Percentiles rank a stretch among this genome's conserved stretches.
These are phyloP conservation scores for Oncorhynchus nerka DNA, from an alignment of 2,113 vertebrate genomes.

Conservation along the genomic window DNA sequence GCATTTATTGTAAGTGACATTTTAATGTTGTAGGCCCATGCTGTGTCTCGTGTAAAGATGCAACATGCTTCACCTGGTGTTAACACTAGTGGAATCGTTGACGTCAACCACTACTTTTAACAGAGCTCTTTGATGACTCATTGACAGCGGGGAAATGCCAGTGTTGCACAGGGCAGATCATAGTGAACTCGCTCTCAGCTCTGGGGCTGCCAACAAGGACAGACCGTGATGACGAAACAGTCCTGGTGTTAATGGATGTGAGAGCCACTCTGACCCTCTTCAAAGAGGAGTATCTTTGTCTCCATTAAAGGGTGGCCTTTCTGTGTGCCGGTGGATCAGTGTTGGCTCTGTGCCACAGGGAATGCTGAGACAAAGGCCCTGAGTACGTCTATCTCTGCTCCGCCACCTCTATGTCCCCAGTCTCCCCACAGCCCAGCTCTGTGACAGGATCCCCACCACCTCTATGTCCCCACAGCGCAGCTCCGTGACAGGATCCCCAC, in stretches of 20 bases:
- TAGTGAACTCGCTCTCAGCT: constrained; percentile 5
- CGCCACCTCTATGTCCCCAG: not conserved
- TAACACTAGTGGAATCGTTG: too few species aligned
- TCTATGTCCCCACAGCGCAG: constrained; percentile 38
- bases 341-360: not conserved
- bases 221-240: constrained; percentile 66
- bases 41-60: too few species aligned
- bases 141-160: constrained; percentile 66
- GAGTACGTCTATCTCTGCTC: not conserved
- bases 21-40: too few species aligned
- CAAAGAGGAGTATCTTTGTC: not conserved
- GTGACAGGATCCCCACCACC: not conserved
- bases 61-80: too few species aligned
- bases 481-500: constrained; percentile 33
- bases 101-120: constrained; percentile 52
- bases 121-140: constrained; percentile 69
- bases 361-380: not conserved
- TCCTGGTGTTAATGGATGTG: constrained; percentile 55
- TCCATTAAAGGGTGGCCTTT: not conserved
- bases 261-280: constrained; percentile 1
- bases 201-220: constrained; percentile 15
- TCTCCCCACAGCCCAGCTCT: not conserved
- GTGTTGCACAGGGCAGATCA: constrained; percentile 5
- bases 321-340: not conserved
- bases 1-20: too few species aligned